phyloP scores from a whole-genome alignment of 1,140 invertebrate genomes.

The Temnothorax longispinosus region DNA sequence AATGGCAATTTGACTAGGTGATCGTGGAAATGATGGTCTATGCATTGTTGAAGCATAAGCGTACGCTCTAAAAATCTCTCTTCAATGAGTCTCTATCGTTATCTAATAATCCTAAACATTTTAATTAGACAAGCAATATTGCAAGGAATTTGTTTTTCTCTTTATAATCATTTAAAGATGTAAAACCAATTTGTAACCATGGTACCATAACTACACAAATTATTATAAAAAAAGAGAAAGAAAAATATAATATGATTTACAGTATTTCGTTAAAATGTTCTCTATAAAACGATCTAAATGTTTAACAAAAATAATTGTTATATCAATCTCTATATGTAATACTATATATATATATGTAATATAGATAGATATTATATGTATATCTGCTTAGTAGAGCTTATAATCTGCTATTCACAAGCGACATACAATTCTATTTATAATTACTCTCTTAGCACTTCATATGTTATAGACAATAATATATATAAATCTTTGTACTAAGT shows the following conservation, averaged over 20 bases:
- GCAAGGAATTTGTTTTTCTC: not conserved
- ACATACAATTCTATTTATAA: conserved; percentile 39
- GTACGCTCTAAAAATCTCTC: conserved; percentile 40
- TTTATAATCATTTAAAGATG: conserved; percentile 6
- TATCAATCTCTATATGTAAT: conserved; percentile 28
- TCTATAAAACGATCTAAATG: conserved; percentile 44
- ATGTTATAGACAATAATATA: conserved; percentile 40
- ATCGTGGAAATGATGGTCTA: conserved; percentile 34
- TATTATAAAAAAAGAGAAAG: not conserved
- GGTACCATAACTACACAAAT: not conserved
- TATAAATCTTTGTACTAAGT: conserved; percentile 44
- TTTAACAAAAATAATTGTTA: conserved; percentile 45
- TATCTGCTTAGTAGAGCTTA: not conserved
- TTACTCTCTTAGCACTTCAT: conserved; percentile 27
- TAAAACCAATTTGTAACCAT: conserved; percentile 5
- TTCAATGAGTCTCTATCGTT: conserved; percentile 8
- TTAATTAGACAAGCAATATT: not conserved
- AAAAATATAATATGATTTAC: not conserved
- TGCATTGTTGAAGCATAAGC: conserved; percentile 13
- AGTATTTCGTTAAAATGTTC: conserved; percentile 30
- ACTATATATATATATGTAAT: not conserved
- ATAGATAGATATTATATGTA: conserved; percentile 10
- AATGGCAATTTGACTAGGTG: conserved; percentile 36
- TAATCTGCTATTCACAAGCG: conserved; percentile 13
- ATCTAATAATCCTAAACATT: conserved; percentile 26